Conservation (phyloP, 2,797 vertebrate species). For the Centroberyx gerrardi region DNA sequence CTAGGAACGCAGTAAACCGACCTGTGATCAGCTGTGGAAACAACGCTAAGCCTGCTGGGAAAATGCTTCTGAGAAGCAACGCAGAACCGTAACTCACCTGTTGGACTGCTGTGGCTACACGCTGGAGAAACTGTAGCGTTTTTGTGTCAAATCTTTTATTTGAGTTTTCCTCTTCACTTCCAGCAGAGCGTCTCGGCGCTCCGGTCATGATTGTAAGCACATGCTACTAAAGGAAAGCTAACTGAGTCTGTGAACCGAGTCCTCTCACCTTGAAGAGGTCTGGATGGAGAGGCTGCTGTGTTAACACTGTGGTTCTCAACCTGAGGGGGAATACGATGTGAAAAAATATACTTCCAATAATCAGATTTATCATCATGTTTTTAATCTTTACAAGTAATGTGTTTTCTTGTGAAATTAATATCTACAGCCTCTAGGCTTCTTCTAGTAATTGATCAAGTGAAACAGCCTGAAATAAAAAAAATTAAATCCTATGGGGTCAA, state of each 20-base stretch:
- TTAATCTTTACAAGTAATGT: no score
- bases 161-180: conserved; percentile 18
- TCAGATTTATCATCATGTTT: no score
- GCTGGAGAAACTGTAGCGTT: conserved; percentile 75
- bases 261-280: background rate
- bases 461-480: no score
- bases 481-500: background rate
- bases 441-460: no score
- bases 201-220: conserved; percentile 39
- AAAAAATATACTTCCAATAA: no score
- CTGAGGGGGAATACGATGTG: no score
- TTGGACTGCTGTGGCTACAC: conserved; percentile 43
- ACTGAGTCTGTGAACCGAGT: background rate
- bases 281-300: background rate
- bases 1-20: background rate
- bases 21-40: no score
- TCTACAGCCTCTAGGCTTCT: no score
- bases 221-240: conserved; percentile 1
- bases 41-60: background rate
- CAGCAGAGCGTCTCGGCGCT: background rate
- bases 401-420: no score
- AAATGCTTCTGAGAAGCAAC: background rate
- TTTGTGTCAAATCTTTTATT: conserved; percentile 57
- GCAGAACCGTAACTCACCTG: no score
- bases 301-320: background rate